Base-by-base conservation (phyloP, 1,140 invertebrate genomes). In the Drosophila jambulina region DNA sequence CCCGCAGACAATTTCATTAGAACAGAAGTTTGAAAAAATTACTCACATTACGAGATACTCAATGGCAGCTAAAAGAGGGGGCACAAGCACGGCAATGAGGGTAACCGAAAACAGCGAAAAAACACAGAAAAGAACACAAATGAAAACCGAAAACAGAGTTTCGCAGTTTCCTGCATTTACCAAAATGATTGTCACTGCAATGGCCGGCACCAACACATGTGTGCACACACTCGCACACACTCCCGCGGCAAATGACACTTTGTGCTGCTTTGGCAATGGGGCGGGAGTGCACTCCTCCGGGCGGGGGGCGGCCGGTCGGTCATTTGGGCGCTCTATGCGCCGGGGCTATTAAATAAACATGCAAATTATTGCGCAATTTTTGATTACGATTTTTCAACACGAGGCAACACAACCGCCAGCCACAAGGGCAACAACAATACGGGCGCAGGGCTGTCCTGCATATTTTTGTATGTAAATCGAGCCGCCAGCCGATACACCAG, bases 341-440 rank as follows among this genome's bases (percentile, higher is more conserved):
- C 68, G 82, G 48, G 62, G 79, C 81, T 78, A 88, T 88, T 88
- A 88, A 90, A 88, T 88, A 88, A 88, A 88, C 85, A 88, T 88
- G 85, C 85, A 88, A 88, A 88, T 88, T 88, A 88, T 88, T 90
- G 84, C 84, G 85, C 85, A 90, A 90, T 88, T 88, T 88, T 90
- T 88, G 84, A 88, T 90, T 90, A 88, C 84, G 78, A 80, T 87
- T 87, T 86, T 87, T 83, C 80, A 82, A 63, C 82, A 70, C 43
- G 58, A 69, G 51, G 57, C 61, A 65, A 19, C 40, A 38, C 40
- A 56, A 48, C n/a, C 57, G 42, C 25, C 46, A 48, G 46, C 46
- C 46, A 25, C 43, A 51, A 56, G 34, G 53, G 38, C 62, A 57
- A 45, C 53, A 40, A 49, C 56, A 80, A 71, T 56, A 32, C 29